These are phyloP conservation scores for Archaeoteleia sp. DNA, from an alignment of 2,888 invertebrate species.

Conservation along the genomic window DNA sequence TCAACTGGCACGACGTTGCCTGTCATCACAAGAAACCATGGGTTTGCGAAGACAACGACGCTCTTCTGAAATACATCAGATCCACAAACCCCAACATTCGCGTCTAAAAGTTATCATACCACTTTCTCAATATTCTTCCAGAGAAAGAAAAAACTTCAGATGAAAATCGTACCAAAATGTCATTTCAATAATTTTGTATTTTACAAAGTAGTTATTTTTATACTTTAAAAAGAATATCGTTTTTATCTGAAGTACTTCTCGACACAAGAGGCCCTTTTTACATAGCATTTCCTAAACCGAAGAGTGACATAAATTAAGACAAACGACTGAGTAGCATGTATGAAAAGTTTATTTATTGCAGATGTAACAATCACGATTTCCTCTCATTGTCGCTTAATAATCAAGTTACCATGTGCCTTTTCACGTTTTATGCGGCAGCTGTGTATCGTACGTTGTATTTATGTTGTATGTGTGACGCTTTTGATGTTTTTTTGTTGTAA, in stretches of 20 bases:
- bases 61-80: constrained; percentile 88
- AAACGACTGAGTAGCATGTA: constrained; percentile 70
- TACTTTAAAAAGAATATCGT: background rate
- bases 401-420: no score
- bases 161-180: constrained; percentile 5
- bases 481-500: constrained; percentile 41
- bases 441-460: constrained; percentile 41
- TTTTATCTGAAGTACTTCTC: constrained; percentile 2
- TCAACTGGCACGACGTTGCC: constrained; percentile 93
- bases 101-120: constrained; percentile 75
- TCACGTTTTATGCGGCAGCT: constrained; percentile 31
- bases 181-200: no score
- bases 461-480: constrained; percentile 47
- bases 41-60: constrained; percentile 92
- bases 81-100: constrained; percentile 87
- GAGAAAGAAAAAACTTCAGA: background rate
- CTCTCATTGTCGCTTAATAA: no score
- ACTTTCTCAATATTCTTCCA: background rate
- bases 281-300: no score
- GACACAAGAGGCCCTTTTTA: background rate
- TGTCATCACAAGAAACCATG: constrained; percentile 93
- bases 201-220: no score
- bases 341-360: constrained; percentile 66
- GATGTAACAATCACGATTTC: no score
- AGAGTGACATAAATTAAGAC: constrained; percentile 50